These are phyloP conservation scores for Agrotis clavis DNA, from an alignment of 2,888 invertebrate genomes.

Conservation along the genomic window DNA sequence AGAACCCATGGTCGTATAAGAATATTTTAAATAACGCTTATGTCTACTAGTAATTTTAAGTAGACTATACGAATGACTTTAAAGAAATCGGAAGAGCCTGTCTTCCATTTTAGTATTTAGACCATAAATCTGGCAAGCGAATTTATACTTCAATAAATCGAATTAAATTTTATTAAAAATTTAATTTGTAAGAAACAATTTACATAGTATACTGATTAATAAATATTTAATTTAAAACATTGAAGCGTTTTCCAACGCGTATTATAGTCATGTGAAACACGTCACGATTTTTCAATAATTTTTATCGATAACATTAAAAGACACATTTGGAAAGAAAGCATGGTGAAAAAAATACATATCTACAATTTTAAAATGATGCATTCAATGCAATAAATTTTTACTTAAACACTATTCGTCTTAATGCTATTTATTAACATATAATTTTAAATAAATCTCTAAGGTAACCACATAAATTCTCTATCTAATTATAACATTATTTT, in stretches of 20 bases:
- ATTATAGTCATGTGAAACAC: slow-evolving; percentile 26
- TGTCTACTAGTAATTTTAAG: slow-evolving; percentile 60
- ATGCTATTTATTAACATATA: slow-evolving; percentile 76
- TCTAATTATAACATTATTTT: slow-evolving; percentile 76
- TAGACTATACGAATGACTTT: slow-evolving; percentile 66
- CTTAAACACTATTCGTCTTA: slow-evolving; percentile 73
- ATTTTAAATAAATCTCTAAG: slow-evolving; percentile 80
- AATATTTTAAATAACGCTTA: slow-evolving; percentile 65
- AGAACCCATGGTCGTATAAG: slow-evolving; percentile 59
- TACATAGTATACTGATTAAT: slow-evolving; percentile 58
- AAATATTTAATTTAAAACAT: slow-evolving; percentile 53
- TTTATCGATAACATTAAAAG: slow-evolving; percentile 64
- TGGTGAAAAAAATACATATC: slow-evolving; percentile 69
- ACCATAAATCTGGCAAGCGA: slow-evolving; percentile 64
- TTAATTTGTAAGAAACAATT: slow-evolving; percentile 61
- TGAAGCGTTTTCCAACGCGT: slow-evolving; percentile 50
- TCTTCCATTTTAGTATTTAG: slow-evolving; percentile 59
- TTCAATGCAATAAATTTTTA: slow-evolving; percentile 79
- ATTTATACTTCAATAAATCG: slow-evolving; percentile 62
- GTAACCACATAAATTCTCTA: slow-evolving; percentile 86
- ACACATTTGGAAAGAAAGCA: slow-evolving; percentile 67
- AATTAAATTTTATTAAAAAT: slow-evolving; percentile 63
- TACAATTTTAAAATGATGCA: slow-evolving; percentile 78
- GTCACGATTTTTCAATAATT: slow-evolving; percentile 46
- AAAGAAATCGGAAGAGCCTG: slow-evolving; percentile 60